A percentile compares a stretch with the other conserved stretches of the same genome.
These are phyloP conservation scores for Poicephalus meyeri DNA, from an alignment of 2,113 vertebrate genomes.

Conservation along the genomic window DNA sequence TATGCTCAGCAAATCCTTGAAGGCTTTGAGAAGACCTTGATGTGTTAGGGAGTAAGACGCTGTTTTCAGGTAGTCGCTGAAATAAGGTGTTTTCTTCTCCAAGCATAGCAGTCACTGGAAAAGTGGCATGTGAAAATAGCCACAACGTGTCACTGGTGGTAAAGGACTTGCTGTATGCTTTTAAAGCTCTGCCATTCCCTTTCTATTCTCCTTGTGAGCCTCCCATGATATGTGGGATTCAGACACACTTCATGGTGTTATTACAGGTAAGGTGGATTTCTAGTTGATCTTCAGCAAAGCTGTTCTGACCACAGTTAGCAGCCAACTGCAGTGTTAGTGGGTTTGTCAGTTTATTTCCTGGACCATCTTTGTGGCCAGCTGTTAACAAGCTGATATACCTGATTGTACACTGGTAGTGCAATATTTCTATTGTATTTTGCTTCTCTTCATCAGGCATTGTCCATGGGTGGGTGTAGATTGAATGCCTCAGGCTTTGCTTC, in stretches of 20 bases:
- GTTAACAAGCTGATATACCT: not conserved
- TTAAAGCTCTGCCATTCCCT: not conserved
- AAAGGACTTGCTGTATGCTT: not conserved
- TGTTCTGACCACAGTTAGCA: not conserved
- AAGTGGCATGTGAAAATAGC: not conserved
- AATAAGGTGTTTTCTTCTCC: not conserved
- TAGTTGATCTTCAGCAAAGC: not conserved
- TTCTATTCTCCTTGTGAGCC: not conserved
- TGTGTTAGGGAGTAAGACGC: not conserved
- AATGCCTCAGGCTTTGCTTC: not conserved
- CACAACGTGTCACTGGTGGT: fast-evolving
- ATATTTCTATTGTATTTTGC: not conserved
- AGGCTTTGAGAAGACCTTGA: not conserved
- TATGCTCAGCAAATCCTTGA: not conserved
- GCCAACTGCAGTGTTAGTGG: not conserved
- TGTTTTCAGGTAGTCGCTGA: not conserved
- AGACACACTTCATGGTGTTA: not conserved
- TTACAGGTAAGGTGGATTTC: not conserved
- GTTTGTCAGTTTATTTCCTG: not conserved
- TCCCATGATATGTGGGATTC: fast-evolving
- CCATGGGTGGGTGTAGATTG: not conserved
- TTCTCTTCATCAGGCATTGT: not conserved
- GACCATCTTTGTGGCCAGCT: not conserved
- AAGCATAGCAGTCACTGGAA: not conserved
- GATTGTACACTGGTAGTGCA: not conserved